These are phyloP conservation scores for Seira ritae DNA, from an alignment of 2,888 invertebrate genomes.

Conservation along the genomic window DNA sequence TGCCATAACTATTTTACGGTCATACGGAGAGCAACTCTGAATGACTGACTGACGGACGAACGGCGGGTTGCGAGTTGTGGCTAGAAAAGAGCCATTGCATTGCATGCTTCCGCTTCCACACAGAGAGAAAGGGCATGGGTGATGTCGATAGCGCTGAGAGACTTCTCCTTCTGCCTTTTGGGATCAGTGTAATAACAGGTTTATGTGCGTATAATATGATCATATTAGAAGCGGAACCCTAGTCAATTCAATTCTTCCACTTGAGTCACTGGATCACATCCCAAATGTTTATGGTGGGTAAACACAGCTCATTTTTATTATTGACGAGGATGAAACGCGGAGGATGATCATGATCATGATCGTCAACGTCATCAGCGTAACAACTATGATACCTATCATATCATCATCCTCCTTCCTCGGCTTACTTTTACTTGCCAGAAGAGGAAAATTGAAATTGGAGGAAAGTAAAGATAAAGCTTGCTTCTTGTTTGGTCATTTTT, in stretches of 20 bases:
- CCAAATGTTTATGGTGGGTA: conserved; percentile 64
- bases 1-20: conserved; percentile 22
- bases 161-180: conserved; percentile 34
- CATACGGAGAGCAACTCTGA: conserved; percentile 28
- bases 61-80: too few species aligned
- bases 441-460: neutral
- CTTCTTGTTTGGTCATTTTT: neutral
- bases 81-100: too few species aligned
- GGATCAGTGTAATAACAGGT: conserved; percentile 41
- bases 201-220: neutral
- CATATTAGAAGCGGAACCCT: conserved; percentile 48
- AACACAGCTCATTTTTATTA: conserved; percentile 61
- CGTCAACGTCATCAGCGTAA: neutral
- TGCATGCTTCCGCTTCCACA: too few species aligned
- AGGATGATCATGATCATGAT: neutral
- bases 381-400: neutral
- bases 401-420: neutral
- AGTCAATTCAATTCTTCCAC: conserved; percentile 65
- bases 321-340: conserved; percentile 52
- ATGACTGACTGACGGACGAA: too few species aligned
- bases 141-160: too few species aligned
- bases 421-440: neutral
- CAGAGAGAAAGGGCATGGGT: too few species aligned
- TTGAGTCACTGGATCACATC: conserved; percentile 62
- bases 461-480: neutral